Evolutionary conservation across 2,113 vertebrate genomes (phyloP).

Genomic region (Cheilinus undulatus): DNA sequence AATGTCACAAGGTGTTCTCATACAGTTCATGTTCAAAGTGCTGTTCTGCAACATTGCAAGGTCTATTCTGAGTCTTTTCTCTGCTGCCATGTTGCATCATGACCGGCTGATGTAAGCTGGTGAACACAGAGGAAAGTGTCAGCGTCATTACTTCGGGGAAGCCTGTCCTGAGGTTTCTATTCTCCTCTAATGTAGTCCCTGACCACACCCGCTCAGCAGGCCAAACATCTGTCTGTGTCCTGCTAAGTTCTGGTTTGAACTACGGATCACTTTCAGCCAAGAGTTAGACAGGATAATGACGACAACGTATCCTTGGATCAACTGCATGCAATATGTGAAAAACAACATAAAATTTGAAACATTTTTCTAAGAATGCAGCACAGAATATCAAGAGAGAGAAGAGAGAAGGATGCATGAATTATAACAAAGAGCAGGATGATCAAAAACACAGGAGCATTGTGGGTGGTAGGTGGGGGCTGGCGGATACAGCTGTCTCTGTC

Average conservation of each 20-base stretch:
- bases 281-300: slow-evolving; percentile 11
- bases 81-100: slow-evolving; percentile 63
- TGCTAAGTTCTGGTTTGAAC: slow-evolving; percentile 5
- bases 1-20: slow-evolving; percentile 48
- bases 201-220: slow-evolving; percentile 25
- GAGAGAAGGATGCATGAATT: slow-evolving; percentile 36
- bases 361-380: slow-evolving; percentile 19
- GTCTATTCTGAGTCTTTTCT: slow-evolving; percentile 42
- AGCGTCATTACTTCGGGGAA: slow-evolving; percentile 41
- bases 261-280: slow-evolving; percentile 3
- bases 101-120: slow-evolving; percentile 66
- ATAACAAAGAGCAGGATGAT: slow-evolving; percentile 34
- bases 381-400: slow-evolving; percentile 35
- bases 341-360: slow-evolving; percentile 3
- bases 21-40: slow-evolving; percentile 52
- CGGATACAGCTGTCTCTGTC: slow-evolving; percentile 40
- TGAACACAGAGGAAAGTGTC: slow-evolving; percentile 55
- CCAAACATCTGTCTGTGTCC: slow-evolving; percentile 54
- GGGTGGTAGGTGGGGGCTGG: slow-evolving; percentile 29
- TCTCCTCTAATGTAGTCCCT: slow-evolving; percentile 25
- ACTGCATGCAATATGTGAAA: slow-evolving; percentile 8
- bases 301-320: slow-evolving; percentile 17
- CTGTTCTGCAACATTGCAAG: slow-evolving; percentile 12
- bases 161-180: slow-evolving; percentile 30
- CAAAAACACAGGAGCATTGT: slow-evolving; percentile 15